Evolutionary conservation across 2,797 vertebrate genomes (phyloP), one percentile per base, ranked within the genome.

Genomic region (Artibeus jamaicensis): DNA sequence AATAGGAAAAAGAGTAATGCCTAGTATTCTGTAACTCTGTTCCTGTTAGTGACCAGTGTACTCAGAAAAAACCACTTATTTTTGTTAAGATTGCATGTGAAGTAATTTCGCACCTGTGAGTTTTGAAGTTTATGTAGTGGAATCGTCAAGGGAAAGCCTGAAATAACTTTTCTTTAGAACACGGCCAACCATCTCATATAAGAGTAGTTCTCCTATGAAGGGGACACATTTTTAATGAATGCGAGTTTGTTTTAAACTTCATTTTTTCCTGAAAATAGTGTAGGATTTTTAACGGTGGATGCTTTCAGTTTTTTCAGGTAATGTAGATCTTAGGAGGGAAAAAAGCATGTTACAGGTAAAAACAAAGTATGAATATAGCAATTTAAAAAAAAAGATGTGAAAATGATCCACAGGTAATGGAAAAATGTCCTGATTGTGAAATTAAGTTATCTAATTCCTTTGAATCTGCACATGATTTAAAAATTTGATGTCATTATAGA

Each of bases 181-280:
- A 74, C 62, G 96, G 90, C 96, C 96, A 59, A 39, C 26, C 48
- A 34, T n/a, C 55, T 39, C 11, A 42, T 84, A 32, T 14, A 29
- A 91, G 85, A 89, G 78, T 96, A 79, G 39, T 95, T 89, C 83
- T 95, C 55, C n/a, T 32, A 82, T 81, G 68, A 29, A 89, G 24
- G n/a, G 93, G 78, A 65, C 68, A 73, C 87, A 12, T 44, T 95
- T 95, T 88, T 85, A 98, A 96, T 94, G 94, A 97, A 93, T 97
- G 87, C 85, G 37, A 93, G 74, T 55, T 22, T 96, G 85, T 46
- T 87, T 82, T 74, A 68, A 0, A 76, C 42, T 67, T 96, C 22
- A 42, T 1, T 34, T 93, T 95, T 89, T 92, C 79, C 86, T 71
- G 16, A 96, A 97, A 98, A 39, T 32, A 76, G 15, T n/a, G 68